Evolutionary conservation across 2,888 invertebrate genomes (phyloP).

Genomic region (Polydrusus pterygomalis): DNA sequence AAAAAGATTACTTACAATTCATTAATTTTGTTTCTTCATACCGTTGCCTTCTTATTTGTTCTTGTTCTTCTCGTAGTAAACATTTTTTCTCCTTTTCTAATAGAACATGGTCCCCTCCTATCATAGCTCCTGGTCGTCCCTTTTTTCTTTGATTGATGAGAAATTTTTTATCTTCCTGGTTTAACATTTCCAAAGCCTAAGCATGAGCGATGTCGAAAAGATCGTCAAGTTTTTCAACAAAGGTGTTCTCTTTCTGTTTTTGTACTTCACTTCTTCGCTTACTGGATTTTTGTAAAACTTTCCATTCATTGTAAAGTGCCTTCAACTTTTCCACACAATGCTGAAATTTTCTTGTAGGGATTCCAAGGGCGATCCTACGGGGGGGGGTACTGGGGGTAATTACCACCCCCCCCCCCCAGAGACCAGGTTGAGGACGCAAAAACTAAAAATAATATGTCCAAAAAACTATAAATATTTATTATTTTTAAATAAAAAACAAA

Average conservation of each 20-base stretch:
- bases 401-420: too few relatives aligned
- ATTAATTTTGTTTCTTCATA: conserved; percentile 11
- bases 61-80: conserved; percentile 2
- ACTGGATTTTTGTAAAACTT: conserved; percentile 3
- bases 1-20: background rate
- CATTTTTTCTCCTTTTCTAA: conserved; percentile 8
- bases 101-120: conserved; percentile 10
- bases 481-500: too few relatives aligned
- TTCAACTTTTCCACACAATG: conserved; percentile 15
- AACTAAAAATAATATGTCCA: too few relatives aligned
- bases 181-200: background rate
- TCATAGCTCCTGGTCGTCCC: conserved; percentile 12
- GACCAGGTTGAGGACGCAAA: too few relatives aligned
- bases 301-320: conserved; percentile 9
- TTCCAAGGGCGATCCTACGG: too few relatives aligned
- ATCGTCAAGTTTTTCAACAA: conserved; percentile 12
- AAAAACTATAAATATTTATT: too few relatives aligned
- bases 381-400: too few relatives aligned
- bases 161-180: conserved; percentile 3
- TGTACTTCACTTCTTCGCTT: conserved; percentile 8
- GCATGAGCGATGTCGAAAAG: conserved; percentile 10
- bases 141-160: conserved; percentile 17
- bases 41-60: conserved; percentile 2
- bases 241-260: background rate
- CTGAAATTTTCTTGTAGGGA: conserved; percentile 21